These are phyloP conservation scores for Tachyglossus aculeatus DNA, from an alignment of 2,797 vertebrate genomes.

Conservation along the genomic window DNA sequence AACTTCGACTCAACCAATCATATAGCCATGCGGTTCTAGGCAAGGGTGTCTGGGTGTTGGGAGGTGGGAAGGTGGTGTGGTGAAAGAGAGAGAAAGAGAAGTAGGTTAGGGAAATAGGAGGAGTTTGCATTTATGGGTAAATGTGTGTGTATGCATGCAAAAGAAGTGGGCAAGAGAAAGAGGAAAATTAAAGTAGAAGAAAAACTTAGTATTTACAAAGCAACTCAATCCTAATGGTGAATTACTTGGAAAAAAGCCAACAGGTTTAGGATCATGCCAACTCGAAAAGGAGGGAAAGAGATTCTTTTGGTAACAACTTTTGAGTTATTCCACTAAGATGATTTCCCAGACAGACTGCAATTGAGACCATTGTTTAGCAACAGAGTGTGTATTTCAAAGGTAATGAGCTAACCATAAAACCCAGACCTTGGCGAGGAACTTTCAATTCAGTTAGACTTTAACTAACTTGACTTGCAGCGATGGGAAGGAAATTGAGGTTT, in stretches of 20 bases:
- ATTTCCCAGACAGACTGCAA: conserved; percentile 1
- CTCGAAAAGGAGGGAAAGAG: background rate
- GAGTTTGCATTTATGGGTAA: background rate
- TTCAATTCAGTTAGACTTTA: background rate
- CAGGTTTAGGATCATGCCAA: background rate
- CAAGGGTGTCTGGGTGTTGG: too few relatives aligned
- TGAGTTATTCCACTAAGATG: background rate
- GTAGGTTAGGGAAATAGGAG: too few relatives aligned
- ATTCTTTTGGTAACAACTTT: background rate
- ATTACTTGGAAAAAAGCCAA: conserved; percentile 4
- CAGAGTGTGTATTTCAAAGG: conserved; percentile 21
- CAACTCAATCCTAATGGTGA: background rate
- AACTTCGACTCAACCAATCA: too few relatives aligned
- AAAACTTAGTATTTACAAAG: background rate
- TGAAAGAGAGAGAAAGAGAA: too few relatives aligned
- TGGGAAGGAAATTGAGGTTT: conserved; percentile 36
- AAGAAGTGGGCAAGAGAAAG: background rate
- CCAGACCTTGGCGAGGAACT: conserved; percentile 1
- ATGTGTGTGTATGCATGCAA: background rate
- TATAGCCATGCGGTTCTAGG: too few relatives aligned
- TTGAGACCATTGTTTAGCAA: conserved; percentile 7
- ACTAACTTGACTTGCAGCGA: conserved; percentile 11
- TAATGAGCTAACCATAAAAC: conserved; percentile 13
- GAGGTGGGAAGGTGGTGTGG: too few relatives aligned
- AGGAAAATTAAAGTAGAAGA: background rate